Conservation (phyloP, 2,797 vertebrate genomes). For the Molossus molossus region DNA sequence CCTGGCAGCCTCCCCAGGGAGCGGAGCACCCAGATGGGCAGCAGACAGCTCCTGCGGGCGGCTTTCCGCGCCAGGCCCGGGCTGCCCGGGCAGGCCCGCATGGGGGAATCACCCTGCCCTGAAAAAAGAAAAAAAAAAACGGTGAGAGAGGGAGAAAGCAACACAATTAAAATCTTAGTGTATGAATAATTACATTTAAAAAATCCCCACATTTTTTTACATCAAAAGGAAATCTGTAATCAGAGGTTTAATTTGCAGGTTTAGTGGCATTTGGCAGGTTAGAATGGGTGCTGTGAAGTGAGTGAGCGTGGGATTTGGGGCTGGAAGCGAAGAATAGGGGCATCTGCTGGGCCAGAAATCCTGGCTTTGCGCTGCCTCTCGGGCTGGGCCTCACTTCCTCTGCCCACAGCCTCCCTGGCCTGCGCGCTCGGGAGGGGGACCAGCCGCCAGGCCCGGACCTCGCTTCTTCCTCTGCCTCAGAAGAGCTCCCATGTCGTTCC, state of each 20-base stretch:
- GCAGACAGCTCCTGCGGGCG: conserved; percentile 1
- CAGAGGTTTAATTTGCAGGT: conserved; percentile 90
- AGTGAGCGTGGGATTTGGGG: conserved; percentile 88
- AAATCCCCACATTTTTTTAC: conserved; percentile 88
- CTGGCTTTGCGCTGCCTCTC: conserved; percentile 71
- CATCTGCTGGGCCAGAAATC: conserved; percentile 79
- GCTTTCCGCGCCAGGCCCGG: conserved; percentile 33
- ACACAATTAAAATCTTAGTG: conserved; percentile 87
- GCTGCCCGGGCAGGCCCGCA: conserved; percentile 77
- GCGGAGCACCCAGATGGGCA: neutral
- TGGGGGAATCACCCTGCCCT: conserved; percentile 70
- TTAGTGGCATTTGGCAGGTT: conserved; percentile 89
- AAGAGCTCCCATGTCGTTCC: neutral
- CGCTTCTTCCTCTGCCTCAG: neutral
- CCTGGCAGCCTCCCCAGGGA: neutral
- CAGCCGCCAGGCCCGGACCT: too few species aligned
- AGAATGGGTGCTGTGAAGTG: conserved; percentile 88
- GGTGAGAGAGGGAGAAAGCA: conserved; percentile 72
- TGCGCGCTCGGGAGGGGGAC: fast-evolving
- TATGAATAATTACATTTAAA: conserved; percentile 88
- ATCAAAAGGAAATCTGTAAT: conserved; percentile 91
- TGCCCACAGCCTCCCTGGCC: conserved; percentile 25
- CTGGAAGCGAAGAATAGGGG: conserved; percentile 84
- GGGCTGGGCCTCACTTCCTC: conserved; percentile 68
- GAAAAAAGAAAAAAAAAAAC: neutral